Base-by-base conservation (phyloP, 2,113 vertebrate genomes). In the Microcebus lehilahytsara region DNA sequence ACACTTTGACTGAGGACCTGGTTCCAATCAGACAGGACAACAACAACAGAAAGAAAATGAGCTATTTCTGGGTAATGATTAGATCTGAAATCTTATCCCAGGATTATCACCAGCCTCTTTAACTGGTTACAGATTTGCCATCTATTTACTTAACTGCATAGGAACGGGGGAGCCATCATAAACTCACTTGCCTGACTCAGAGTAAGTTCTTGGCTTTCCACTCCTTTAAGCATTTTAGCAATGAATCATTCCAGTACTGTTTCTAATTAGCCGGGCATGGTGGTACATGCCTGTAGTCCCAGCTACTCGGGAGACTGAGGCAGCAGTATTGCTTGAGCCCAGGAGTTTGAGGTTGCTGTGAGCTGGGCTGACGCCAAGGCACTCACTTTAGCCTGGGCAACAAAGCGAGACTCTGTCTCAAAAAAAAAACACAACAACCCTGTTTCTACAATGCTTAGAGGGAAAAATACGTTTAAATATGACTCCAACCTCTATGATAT, bases 401-500 rank as follows among this genome's bases (percentile, higher is more conserved):
- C 46, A 46, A 46, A 46, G 46, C 46, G 46, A 46, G 46, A 46
- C 46, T 46, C 46, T 8, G 46, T 46, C 46, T 46, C 46, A 46
- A 46, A 46, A 46, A 46, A 46, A 46, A 46, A 46, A 46, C 3
- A 46, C 46, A 46, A 46, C 51, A 90, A 78, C 6, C 30, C 25
- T 67, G 25, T 74, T 97, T 90, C 51, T 77, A 19, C 34, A 86
- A 67, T 64, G 40, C 40, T 64, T 81, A 72, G 9, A 23, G 27
- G 4, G 0, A 19, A 69, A n/a, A 56, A 13, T n/a, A 67, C 51
- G n/a, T 34, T 86, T 4, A 0, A 23, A 92, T 96, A 84, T 75
- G 71, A 96, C 40, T 95, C 77, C 71, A 96, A 95, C 27, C 83
- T 90, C 56, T 69, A 4, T 77, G 53, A 72, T 62, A 66, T 40